Evolutionary conservation across 2,888 invertebrate genomes (phyloP).

Genomic region (Smittia aterrima): DNA sequence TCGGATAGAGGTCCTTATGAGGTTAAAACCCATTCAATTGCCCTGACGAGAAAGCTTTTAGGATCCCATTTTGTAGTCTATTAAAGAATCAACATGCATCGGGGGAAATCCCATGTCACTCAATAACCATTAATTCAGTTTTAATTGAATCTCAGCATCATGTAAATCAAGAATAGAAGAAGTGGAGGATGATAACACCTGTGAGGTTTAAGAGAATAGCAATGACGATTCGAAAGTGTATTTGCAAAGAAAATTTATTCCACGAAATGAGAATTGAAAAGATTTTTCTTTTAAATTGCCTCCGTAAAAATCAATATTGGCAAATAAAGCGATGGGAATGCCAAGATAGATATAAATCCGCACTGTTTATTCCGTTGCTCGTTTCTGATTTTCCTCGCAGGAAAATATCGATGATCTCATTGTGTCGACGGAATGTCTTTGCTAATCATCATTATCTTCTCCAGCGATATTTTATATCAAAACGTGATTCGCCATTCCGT

Average conservation of each 20-base stretch:
- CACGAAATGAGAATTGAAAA: not conserved
- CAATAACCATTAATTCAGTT: conserved; percentile 14
- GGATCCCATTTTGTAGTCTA: not conserved
- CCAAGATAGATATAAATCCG: not conserved
- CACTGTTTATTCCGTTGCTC: not conserved
- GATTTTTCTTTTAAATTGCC: conserved; percentile 10
- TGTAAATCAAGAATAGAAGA: not conserved
- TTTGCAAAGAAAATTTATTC: not conserved
- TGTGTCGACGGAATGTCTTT: not conserved
- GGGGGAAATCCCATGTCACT: conserved; percentile 1
- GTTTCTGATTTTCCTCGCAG: not conserved
- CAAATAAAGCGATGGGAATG: conserved; percentile 18
- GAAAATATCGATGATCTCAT: not conserved
- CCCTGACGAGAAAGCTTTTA: not conserved
- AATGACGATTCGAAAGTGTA: not conserved
- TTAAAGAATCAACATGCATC: conserved; percentile 9
- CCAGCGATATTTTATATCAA: conserved; percentile 24
- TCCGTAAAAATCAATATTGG: conserved; percentile 28
- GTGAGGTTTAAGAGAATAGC: not conserved
- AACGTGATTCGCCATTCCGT: conserved; percentile 4
- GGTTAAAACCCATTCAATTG: no score
- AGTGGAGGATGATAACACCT: not conserved
- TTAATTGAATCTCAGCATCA: conserved; percentile 17
- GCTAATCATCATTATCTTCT: conserved; percentile 31
- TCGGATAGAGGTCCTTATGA: not conserved